A percentile compares a stretch with the other conserved stretches of the same genome.
phyloP scores from a whole-genome alignment of 2,888 invertebrate species.

The Drosophila rubida region DNA sequence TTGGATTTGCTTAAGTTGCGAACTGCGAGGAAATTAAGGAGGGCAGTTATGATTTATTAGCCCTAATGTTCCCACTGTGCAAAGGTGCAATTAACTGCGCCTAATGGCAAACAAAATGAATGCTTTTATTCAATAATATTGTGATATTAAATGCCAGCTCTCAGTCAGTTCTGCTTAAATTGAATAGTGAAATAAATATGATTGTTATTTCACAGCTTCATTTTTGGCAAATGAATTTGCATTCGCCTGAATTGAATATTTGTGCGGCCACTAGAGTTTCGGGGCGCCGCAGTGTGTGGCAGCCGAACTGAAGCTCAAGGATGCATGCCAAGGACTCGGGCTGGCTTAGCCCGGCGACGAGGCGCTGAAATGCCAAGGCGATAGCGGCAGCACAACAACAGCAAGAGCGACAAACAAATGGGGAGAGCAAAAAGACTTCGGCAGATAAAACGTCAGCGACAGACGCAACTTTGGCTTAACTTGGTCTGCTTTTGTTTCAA shows the following conservation, averaged over 20 bases:
- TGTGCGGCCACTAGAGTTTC: slow-evolving; percentile 35
- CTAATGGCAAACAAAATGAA: too few relatives aligned
- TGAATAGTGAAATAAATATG: not conserved
- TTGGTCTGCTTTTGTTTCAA: slow-evolving; percentile 53
- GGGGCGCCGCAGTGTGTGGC: too few relatives aligned
- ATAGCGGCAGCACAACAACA: not conserved
- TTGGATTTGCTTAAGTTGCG: not conserved
- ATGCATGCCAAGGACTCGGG: slow-evolving; percentile 25
- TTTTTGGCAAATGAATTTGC: slow-evolving; percentile 50
- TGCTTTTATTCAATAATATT: too few relatives aligned
- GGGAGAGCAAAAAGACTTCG: slow-evolving; percentile 10
- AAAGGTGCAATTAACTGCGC: too few relatives aligned
- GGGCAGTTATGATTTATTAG: not conserved
- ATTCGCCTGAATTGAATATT: slow-evolving; percentile 61
- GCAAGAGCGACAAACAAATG: slow-evolving; percentile 4
- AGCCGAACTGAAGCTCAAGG: not conserved
- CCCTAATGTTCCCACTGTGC: too few relatives aligned
- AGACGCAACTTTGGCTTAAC: slow-evolving; percentile 59
- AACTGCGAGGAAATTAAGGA: not conserved
- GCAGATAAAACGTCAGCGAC: slow-evolving; percentile 62
- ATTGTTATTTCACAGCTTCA: slow-evolving; percentile 8
- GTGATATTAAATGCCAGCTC: too few relatives aligned
- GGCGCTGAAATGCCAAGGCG: slow-evolving; percentile 49
- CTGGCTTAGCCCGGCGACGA: slow-evolving; percentile 45
- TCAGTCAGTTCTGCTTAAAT: too few relatives aligned